Evolutionary conservation across 2,113 vertebrate species (phyloP).

Genomic region (mouse (Mus musculus)): GRCm39 chrX:41686501-41687000

Average conservation of each 20-base stretch:
- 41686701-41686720: conserved; percentile 24
- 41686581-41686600: conserved; percentile 17
- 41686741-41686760: conserved; percentile 53
- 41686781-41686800: not conserved
- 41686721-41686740: not conserved
- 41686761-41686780: conserved; percentile 69
- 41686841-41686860: conserved; percentile 34
- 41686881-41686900: conserved; percentile 18
- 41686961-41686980: not conserved
- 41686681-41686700: conserved; percentile 63
- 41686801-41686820: conserved; percentile 36
- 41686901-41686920: not conserved
- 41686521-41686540: conserved; percentile 69
- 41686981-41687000: conserved; percentile 29
- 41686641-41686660: conserved; percentile 62
- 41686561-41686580: conserved; percentile 33
- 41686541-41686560: conserved; percentile 55
- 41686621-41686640: conserved; percentile 36
- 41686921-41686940: not conserved
- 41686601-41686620: conserved; percentile 22
- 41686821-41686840: conserved; percentile 42
- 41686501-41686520: conserved; percentile 30
- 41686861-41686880: conserved; percentile 31
- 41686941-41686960: conserved; percentile 17
- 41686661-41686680: conserved; percentile 56